Base-by-base conservation (phyloP, 2,888 invertebrate species). In the Erpobdella octoculata region DNA sequence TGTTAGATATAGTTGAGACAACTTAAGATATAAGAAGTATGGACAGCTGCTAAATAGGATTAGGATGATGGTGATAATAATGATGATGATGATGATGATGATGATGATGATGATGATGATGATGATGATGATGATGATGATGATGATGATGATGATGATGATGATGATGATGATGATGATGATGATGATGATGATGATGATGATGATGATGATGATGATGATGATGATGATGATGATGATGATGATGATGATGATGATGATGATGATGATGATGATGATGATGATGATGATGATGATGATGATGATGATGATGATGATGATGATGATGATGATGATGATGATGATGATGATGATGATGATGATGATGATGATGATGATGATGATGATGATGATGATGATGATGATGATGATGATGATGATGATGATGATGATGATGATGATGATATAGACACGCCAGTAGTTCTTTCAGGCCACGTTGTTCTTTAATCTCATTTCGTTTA, bases 321-420 rank as follows among this genome's bases (percentile, higher is more conserved):
- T 61, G 69, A 59, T 69, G 69, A 59, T 69, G 69, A 59, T 61
- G 69, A 59, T 69, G 69, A 59, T 69, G 69, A 59, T 61, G 69
- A 59, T 62, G 69, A 59, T 62, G 69, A 48, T 62, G 58, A 69
- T 62, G 58, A 59, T 36, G 53, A 66, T 38, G 66, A 66, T 38
- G 66, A 66, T 38, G 66, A 58, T 58, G 58, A 58, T 58, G 58
- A 58, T 58, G 58, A 58, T 58, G 66, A 38, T 3, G 66, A 37
- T 36, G 8, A 66, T 38, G 38, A 66, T 36, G 66, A 66, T 58
- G 37, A 1, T 70, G 38, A 59, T 70, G 36, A 70, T 59, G 70
- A 58, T 59, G 61, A 70, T 36, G 18, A 48, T 18, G 53, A 69
- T 33, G 33, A 58, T 18, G 59, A 58, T 28, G 36, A 69, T 48